Percentiles rank a stretch among this genome's conserved stretches.
These are phyloP conservation scores for Aepyceros melampus DNA, from an alignment of 2,113 vertebrate species.

Conservation along the genomic window DNA sequence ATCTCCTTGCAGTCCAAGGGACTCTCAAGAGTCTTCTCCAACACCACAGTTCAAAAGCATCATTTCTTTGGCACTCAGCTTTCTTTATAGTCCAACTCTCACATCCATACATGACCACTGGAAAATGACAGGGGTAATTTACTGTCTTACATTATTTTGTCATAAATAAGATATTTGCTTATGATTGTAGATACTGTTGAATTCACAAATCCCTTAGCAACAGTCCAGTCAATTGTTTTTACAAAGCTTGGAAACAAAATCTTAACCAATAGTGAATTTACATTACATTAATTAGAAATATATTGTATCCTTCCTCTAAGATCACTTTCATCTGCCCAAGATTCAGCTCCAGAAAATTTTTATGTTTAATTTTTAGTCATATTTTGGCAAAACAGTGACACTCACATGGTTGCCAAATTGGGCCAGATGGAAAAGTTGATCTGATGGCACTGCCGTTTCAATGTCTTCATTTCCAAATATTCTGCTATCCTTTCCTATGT, in stretches of 20 bases:
- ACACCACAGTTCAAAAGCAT: neutral
- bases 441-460: neutral
- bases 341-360: constrained; percentile 19
- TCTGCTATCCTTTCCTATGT: neutral
- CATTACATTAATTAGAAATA: neutral
- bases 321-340: neutral
- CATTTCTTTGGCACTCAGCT: neutral
- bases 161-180: neutral
- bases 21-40: neutral
- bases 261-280: neutral
- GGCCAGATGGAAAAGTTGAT: constrained; percentile 61
- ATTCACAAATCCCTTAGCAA: neutral
- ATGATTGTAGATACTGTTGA: neutral
- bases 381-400: constrained; percentile 38
- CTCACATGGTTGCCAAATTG: neutral
- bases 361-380: constrained; percentile 53
- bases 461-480: neutral
- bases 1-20: neutral
- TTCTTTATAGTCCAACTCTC: neutral
- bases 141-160: neutral
- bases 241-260: constrained; percentile 16
- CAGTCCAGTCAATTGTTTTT: neutral
- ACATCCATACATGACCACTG: neutral
- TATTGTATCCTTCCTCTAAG: neutral
- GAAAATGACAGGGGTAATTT: neutral